Conservation (phyloP, 2,888 invertebrate genomes). For the Aphidius colemani region DNA sequence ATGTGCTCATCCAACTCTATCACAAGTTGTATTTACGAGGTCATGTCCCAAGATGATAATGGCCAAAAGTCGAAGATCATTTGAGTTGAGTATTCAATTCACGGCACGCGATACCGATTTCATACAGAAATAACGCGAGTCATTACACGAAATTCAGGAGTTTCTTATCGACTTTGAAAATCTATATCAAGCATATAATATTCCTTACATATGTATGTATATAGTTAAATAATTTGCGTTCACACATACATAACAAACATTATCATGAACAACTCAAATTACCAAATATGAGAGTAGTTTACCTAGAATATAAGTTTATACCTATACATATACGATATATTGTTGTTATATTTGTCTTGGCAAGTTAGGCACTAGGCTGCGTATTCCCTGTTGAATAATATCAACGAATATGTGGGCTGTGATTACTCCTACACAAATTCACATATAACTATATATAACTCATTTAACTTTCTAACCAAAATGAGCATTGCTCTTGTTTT, state of each 20-base stretch:
- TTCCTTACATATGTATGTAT: not conserved
- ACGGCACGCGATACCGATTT: constrained; percentile 38
- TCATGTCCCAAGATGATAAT: constrained; percentile 17
- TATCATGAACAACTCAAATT: no score
- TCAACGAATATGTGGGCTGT: not conserved
- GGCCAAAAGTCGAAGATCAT: constrained; percentile 25
- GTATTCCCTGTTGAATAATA: no score
- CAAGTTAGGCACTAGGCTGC: no score
- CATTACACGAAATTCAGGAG: constrained; percentile 9
- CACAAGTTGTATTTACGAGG: constrained; percentile 30
- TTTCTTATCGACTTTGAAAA: constrained; percentile 14
- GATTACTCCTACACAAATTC: constrained; percentile 27
- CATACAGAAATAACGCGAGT: constrained; percentile 31
- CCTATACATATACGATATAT: no score
- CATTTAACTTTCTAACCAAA: constrained; percentile 37
- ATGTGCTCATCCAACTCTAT: not conserved
- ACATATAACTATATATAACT: constrained; percentile 29
- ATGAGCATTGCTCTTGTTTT: constrained; percentile 5
- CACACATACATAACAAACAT: not conserved
- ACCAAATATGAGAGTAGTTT: no score
- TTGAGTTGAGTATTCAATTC: constrained; percentile 35
- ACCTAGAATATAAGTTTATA: no score
- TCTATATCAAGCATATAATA: constrained; percentile 6
- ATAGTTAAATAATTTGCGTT: not conserved
- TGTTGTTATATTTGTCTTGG: no score